Conservation (phyloP, 2,113 vertebrate genomes). For the Calcarius ornatus region DNA sequence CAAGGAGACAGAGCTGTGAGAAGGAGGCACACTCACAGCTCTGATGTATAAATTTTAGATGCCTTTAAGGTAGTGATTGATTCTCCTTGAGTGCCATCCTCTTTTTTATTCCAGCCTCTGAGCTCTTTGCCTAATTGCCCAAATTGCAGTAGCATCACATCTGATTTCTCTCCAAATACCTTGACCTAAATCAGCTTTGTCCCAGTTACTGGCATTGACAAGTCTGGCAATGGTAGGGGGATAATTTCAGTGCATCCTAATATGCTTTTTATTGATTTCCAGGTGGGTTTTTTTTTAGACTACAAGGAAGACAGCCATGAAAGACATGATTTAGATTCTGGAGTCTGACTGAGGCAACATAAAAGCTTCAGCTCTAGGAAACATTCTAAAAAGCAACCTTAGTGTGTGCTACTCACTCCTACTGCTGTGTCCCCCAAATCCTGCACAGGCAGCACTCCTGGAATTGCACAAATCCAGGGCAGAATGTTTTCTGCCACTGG, state of each 20-base stretch:
- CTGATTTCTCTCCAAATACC: conserved; percentile 3
- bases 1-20: background rate
- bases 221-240: background rate
- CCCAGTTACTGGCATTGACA: background rate
- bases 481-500: background rate
- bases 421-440: background rate
- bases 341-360: background rate
- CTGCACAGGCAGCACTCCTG: background rate
- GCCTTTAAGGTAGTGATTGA: background rate
- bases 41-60: background rate
- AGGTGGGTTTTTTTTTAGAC: background rate
- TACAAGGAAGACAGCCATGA: background rate
- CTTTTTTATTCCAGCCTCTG: background rate
- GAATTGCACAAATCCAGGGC: background rate
- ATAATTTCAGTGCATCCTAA: background rate
- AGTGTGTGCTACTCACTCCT: background rate
- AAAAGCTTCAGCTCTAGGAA: background rate
- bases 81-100: background rate
- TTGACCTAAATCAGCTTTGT: conserved; percentile 20
- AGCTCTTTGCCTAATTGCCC: background rate
- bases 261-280: background rate
- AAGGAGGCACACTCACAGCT: background rate
- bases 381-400: background rate
- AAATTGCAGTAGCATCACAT: background rate
- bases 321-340: background rate